Base-by-base conservation (phyloP, 1,140 invertebrate species). In the Ganaspis sp. region DNA sequence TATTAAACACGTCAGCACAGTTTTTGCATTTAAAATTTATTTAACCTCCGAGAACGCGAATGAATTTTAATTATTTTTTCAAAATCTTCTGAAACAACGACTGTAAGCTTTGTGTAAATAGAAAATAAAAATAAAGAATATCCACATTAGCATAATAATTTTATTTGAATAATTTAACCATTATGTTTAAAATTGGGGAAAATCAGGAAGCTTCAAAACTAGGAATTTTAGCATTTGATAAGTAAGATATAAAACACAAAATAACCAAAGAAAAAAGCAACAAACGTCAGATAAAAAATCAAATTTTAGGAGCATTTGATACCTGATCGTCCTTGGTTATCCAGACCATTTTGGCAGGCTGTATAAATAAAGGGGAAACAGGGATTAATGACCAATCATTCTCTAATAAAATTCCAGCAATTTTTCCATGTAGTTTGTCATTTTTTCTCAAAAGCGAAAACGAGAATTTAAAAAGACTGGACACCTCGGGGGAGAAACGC, bases 321-420 rank as follows among this genome's bases (percentile, higher is more conserved):
- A 91, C 90, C 90, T 91, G 86, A 87, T 91, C 89, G 69, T 91
- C 87, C 84, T 69, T 81, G 83, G 90, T 91, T 83, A 89, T 88
- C 90, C 90, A 91, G 85, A 91, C 89, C 90, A 91, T 91, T 90
- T 88, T 90, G 85, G 84, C 83, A 82, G 87, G 89, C 90, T 91
- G 90, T 86, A 84, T 77, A 88, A 91, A 91, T 86, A 91, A 90
- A 90, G 84, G 87, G 81, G 76, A 90, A 84, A 87, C 78, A 70
- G 82, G 80, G 74, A 90, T 90, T 90, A 90, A 80, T 89, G 79
- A 83, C 77, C 78, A n/a, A 21, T 29, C 23, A 64, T 26, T 64
- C 29, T 29, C 23, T 8, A 64, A 64, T 34, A 64, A 64, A 15
- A 34, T 12, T 64, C 26, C 23, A 64, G 58, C 12, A n/a, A 64